Base-by-base conservation (phyloP, 92 coral and sea anemone genomes). In the Nematostella vectensis region DNA sequence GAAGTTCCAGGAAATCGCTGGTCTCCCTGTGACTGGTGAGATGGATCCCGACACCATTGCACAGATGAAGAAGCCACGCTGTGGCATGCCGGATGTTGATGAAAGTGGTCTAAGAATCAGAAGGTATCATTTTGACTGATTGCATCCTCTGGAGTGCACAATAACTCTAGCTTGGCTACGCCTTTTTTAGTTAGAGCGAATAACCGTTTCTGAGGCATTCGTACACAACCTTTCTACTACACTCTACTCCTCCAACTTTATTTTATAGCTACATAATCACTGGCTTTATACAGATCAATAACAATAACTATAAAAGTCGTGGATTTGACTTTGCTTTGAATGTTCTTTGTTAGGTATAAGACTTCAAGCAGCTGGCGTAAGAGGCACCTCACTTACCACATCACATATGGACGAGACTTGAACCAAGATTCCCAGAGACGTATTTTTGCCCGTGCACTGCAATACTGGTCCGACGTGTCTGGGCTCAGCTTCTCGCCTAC, bases 51-150 rank as follows among this genome's bases (percentile, higher is more conserved):
- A 63, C 28, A 88, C 96, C 11, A n/a, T 72, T 19, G 31, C 57
- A 2, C 83, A 63, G 57, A 88, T 88, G 96, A 61, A 68, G 53
- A 79, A 72, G 39, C 94, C 94, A 17, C 85, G 96, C 11, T 88
- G 96, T 67, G 96, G 96, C 28, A 73, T 70, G 58, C 62, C 82
- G 27, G 96, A 87, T 58, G 86, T 82, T 0, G 76, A 59, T 52
- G 58, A 21, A 17, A 53, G 55, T 6, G 94, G 81, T 2, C 28
- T 47, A 9, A 67, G 88, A 11, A 57, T 72, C 18, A 58, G 54
- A 45, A 55, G 94, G 48, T 88, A 60, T 51, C n/a, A n/a, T n/a
- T n/a, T n/a, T n/a, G 64, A n/a, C n/a, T n/a, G n/a, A n/a, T n/a
- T n/a, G n/a, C n/a, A n/a, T n/a, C n/a, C n/a, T n/a, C n/a, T n/a